Conservation (phyloP, 2,797 vertebrate species). For the Setipinna tenuifilis region DNA sequence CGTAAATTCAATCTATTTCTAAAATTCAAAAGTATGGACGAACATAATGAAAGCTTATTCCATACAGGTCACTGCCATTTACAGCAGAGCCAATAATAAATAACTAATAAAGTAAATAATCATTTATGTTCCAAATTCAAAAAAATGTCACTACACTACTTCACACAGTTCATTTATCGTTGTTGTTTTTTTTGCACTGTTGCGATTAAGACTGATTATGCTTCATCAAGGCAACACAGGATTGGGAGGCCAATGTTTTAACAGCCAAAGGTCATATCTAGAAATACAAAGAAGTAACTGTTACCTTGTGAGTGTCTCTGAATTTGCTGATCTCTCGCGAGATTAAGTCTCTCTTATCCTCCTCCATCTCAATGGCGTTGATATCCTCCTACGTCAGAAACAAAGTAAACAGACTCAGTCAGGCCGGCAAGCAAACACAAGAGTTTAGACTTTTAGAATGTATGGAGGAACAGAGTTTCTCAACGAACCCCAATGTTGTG, state of each 20-base stretch:
- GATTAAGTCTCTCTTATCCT: conserved; percentile 99
- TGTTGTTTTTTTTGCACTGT: background rate
- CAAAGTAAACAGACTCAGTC: conserved; percentile 27
- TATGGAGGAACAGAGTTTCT: background rate
- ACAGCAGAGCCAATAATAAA: background rate
- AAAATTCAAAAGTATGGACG: background rate
- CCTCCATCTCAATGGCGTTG: conserved; percentile 99
- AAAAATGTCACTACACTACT: background rate
- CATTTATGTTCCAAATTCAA: background rate
- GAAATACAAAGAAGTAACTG: conserved; percentile 60
- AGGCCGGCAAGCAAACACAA: background rate
- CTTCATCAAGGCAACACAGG: conserved; percentile 2
- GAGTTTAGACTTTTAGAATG: background rate
- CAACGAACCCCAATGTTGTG: background rate
- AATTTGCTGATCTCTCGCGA: conserved; percentile 99
- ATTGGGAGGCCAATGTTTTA: background rate
- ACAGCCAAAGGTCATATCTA: background rate
- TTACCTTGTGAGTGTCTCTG: conserved; percentile 99
- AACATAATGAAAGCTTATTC: background rate
- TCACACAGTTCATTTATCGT: background rate
- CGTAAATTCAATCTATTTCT: background rate
- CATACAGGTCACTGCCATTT: background rate
- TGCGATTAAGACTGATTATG: conserved; percentile 13
- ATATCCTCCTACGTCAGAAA: conserved; percentile 89
- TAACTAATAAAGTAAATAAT: background rate